These are phyloP conservation scores for Sialis lutaria DNA, from an alignment of 2,888 invertebrate genomes.

Conservation along the genomic window DNA sequence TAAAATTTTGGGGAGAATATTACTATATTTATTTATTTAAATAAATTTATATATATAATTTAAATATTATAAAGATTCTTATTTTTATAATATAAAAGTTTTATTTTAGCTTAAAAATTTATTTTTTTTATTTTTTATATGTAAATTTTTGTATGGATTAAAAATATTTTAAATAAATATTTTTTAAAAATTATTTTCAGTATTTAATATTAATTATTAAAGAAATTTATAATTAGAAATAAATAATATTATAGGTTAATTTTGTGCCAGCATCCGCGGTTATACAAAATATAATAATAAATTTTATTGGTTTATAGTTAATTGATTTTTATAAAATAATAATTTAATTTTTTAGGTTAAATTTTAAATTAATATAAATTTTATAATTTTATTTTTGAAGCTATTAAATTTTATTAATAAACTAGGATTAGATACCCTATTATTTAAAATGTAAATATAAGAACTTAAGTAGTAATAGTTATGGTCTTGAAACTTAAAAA, in stretches of 20 bases:
- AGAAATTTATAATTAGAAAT: slow-evolving; percentile 42
- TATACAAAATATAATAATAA: slow-evolving; percentile 40
- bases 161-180: slow-evolving; percentile 27
- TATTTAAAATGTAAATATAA: slow-evolving; percentile 30
- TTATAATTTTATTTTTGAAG: slow-evolving; percentile 25
- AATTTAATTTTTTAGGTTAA: slow-evolving; percentile 35
- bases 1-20: slow-evolving; percentile 4
- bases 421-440: slow-evolving; percentile 56
- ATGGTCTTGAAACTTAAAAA: slow-evolving; percentile 48
- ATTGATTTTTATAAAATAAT: slow-evolving; percentile 20
- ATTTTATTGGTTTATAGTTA: slow-evolving; percentile 30
- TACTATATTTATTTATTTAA: slow-evolving; percentile 6
- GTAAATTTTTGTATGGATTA: slow-evolving; percentile 30
- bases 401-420: slow-evolving; percentile 26
- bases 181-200: slow-evolving; percentile 21
- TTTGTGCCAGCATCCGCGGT: slow-evolving; percentile 57
- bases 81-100: slow-evolving; percentile 27
- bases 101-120: slow-evolving; percentile 31
- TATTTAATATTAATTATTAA: slow-evolving; percentile 38
- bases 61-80: slow-evolving; percentile 21
- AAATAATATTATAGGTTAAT: slow-evolving; percentile 37
- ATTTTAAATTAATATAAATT: slow-evolving; percentile 31
- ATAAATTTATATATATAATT: slow-evolving; percentile 7
- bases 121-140: slow-evolving; percentile 35
- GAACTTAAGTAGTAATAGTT: slow-evolving; percentile 36